Evolutionary conservation across 2,113 vertebrate species (phyloP), one percentile per base, ranked within the genome.

Genomic region (Oenanthe melanoleuca): DNA sequence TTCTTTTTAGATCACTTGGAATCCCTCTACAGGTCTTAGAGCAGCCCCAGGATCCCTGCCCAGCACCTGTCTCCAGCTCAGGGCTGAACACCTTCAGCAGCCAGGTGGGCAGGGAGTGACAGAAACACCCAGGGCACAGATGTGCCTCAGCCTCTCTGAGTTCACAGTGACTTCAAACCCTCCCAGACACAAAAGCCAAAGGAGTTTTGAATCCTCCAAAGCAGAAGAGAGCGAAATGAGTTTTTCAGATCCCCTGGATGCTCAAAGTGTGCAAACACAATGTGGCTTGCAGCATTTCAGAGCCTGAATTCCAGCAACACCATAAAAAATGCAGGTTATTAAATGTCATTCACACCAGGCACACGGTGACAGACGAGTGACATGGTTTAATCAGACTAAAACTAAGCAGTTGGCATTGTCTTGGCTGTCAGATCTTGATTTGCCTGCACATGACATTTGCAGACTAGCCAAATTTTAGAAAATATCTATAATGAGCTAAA

Each of bases 211-310:
- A 90, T 61, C 29, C 87, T 96, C 96, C 94, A 96, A 97, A 95
- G 79, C 9, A 92, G 37, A 73, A 75, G 28, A 63, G 56, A 86
- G 33, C 11, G 33, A 85, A 80, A 97, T 95, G 95, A 92, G 82
- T 95, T 97, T 97, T 97, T 89, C 97, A 97, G 97, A 97, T 77
- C 42, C 23, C 45, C 21, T 50, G 66, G 72, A 60, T 14, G 23
- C 44, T 73, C 40, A 22, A 55, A 77, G 21, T 60, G 56, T 61
- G 85, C 79, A 93, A 96, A 79, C 75, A 50, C 67, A 86, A 40
- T 61, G 91, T 61, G 53, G 85, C 45, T 45, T 23, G 28, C 65
- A 88, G 33, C 44, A 23, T 42, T 86, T 85, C 52, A 67, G 42
- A 71, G 34, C 60, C 60, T 26, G 14, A 61, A 74, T 57, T 92